Evolutionary conservation across 2,888 invertebrate genomes (phyloP).

Genomic region (Metopia argyrocephala): DNA sequence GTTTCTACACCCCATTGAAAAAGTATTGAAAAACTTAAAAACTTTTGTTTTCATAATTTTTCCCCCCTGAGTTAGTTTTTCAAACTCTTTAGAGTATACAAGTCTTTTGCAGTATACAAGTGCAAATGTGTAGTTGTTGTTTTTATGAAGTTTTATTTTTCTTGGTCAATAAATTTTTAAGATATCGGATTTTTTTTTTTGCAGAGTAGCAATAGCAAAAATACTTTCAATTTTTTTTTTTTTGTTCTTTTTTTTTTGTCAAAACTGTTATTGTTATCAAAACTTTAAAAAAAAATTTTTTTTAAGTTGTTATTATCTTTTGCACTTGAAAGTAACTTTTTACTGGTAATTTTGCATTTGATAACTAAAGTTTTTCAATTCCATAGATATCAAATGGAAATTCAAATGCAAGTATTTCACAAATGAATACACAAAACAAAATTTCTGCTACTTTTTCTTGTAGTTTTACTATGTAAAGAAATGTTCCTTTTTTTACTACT

Average conservation of each 20-base stretch:
- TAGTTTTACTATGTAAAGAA: neutral
- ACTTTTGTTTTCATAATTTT: constrained; percentile 33
- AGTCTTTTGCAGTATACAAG: neutral
- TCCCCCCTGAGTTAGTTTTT: neutral
- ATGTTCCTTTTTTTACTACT: no score
- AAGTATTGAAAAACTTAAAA: constrained; percentile 30
- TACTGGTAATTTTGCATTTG: constrained; percentile 49
- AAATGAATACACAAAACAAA: neutral
- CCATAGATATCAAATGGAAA: constrained; percentile 4
- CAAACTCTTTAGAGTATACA: neutral
- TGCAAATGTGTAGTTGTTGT: neutral
- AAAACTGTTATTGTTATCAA: constrained; percentile 17
- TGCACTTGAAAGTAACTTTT: constrained; percentile 49
- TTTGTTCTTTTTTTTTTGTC: neutral
- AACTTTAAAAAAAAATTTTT: constrained; percentile 44
- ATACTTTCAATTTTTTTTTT: constrained; percentile 18
- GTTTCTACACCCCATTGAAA: neutral
- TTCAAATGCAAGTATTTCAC: constrained; percentile 12
- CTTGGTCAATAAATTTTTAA: constrained; percentile 33
- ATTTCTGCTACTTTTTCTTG: no score
- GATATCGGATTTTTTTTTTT: constrained; percentile 14
- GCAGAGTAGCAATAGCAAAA: no score
- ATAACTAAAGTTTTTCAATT: constrained; percentile 42
- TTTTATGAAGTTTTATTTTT: constrained; percentile 23
- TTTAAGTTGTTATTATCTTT: constrained; percentile 47